Base-by-base conservation (phyloP, 1,140 invertebrate species). In the Drosophila teissieri region DNA sequence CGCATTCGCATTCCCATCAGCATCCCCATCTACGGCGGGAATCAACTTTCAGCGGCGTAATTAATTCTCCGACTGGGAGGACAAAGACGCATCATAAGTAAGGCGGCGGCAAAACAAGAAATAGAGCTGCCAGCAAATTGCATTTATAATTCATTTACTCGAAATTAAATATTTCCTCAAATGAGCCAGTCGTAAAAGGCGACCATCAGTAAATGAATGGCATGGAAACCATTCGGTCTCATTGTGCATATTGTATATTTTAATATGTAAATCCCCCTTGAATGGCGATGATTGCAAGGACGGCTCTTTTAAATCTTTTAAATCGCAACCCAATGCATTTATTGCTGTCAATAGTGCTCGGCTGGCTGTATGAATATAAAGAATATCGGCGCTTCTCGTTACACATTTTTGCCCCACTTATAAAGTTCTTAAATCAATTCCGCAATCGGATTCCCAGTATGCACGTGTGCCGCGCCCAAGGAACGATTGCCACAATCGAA, bases 61-160 rank as follows among this genome's bases (percentile, higher is more conserved):
- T 75, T 75, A 75, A 75, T 75, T 75, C 74, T 75, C 53, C 56
- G 60, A 61, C 64, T 61, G 69, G 74, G 61, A 67, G 72, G 61
- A 76, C 57, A 56, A 76, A 58, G 44, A 54, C 54, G 52, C 52
- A 70, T 45, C 46, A 76, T 58, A 76, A 76, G 49, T 39, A 56
- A 39, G 69, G 49, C 27, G 31, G 27, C 22, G 63, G 34, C 7
- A 36, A 55, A 74, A 52, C 44, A 68, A 51, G 73, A 40, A 76
- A 76, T 54, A 74, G 39, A 63, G 52, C 61, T 52, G 27, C 10
- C n/a, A 34, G 52, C 36, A 57, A 75, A 75, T 75, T 75, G 73
- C 72, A 75, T 75, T 75, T 75, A 75, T 65, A 57, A 75, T 75
- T 75, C 40, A 65, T 46, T 75, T 52, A 40, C 45, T 57, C 37